Evolutionary conservation across 2,113 vertebrate species (phyloP).

Genomic region (Delphinus delphis): DNA sequence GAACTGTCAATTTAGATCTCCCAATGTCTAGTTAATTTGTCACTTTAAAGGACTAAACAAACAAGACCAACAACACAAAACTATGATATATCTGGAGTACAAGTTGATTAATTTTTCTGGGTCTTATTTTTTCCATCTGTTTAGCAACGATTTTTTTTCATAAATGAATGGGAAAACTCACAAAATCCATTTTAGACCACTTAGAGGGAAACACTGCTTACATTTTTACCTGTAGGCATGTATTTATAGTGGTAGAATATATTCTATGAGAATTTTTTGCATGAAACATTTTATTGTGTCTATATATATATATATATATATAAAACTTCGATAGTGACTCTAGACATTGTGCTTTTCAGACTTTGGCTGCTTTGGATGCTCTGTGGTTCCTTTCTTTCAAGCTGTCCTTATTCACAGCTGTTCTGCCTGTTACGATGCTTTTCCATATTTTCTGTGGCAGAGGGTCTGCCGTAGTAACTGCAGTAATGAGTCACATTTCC

Average conservation of each 20-base stretch:
- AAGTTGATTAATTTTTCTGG: not conserved
- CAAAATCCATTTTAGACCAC: not conserved
- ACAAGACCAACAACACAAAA: not conserved
- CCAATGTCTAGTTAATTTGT: not conserved
- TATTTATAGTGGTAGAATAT: not conserved
- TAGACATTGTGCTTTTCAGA: too few relatives aligned
- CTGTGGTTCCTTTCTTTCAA: not conserved
- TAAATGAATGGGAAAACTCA: not conserved
- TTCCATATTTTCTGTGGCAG: not conserved
- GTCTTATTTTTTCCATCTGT: too few relatives aligned
- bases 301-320: too few relatives aligned
- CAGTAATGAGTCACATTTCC: not conserved
- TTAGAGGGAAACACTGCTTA: not conserved
- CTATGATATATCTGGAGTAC: not conserved
- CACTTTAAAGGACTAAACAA: not conserved
- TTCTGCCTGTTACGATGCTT: not conserved
- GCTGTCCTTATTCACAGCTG: rapidly evolving
- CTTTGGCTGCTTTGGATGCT: rapidly evolving
- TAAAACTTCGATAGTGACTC: not conserved
- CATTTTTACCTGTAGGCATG: not conserved
- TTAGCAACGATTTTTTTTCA: not conserved
- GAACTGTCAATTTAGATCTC: not conserved
- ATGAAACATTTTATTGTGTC: not conserved
- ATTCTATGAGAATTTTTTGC: not conserved
- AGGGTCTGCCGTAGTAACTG: rapidly evolving